phyloP scores from a whole-genome alignment of 2,888 invertebrate genomes.

The Pandemis heparana region DNA sequence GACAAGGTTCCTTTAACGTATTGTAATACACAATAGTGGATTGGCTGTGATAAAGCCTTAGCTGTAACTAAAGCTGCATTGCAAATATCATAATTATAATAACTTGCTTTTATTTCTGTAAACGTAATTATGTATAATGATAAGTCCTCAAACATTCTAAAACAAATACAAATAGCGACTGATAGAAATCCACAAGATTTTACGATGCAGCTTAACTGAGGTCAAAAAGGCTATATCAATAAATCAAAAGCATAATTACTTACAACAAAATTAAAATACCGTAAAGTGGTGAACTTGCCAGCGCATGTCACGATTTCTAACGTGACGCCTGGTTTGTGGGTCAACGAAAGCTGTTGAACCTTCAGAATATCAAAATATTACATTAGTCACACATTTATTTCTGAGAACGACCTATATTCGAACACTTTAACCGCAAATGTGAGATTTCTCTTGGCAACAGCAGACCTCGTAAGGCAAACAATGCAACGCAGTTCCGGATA shows the following conservation, averaged over 20 bases:
- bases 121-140: not conserved
- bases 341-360: conserved; percentile 48
- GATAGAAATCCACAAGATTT: conserved; percentile 27
- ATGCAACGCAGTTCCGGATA: not conserved
- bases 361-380: conserved; percentile 46
- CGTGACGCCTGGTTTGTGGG: conserved; percentile 40
- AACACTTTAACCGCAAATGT: not conserved
- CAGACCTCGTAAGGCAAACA: conserved; percentile 4
- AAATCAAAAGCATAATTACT: conserved; percentile 45
- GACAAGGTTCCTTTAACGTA: conserved; percentile 11
- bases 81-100: not conserved
- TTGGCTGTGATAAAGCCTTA: not conserved
- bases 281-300: conserved; percentile 41
- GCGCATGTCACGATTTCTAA: conserved; percentile 50
- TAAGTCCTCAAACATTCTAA: not conserved
- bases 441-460: conserved; percentile 14
- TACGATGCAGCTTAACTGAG: conserved; percentile 29
- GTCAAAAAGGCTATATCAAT: conserved; percentile 32
- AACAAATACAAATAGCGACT: conserved; percentile 23
- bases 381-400: conserved; percentile 35
- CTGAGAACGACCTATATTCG: conserved; percentile 16
- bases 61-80: not conserved
- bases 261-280: conserved; percentile 45
- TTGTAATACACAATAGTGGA: not conserved
- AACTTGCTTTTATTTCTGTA: not conserved